Base-by-base conservation (phyloP, 2,888 invertebrate genomes). In the Drosophila melanosoma region DNA sequence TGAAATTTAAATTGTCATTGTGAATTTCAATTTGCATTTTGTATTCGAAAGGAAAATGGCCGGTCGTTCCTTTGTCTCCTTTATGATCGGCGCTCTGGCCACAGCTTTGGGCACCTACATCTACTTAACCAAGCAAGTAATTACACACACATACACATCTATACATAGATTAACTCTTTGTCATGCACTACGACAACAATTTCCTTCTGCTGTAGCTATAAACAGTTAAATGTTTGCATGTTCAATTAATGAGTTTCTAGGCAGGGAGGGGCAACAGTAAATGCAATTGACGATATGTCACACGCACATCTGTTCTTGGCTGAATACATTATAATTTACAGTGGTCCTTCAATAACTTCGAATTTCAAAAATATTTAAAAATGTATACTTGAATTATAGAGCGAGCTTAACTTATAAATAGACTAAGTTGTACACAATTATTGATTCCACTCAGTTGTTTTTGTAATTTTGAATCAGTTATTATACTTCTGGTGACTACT, bases 71-170 rank as follows among this genome's bases (percentile, higher is more conserved):
- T 69, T 92, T 40, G 58, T 85, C 32, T 92, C 93, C 51, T 91
- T 92, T 67, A 53, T 91, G 48, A 54, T 93, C 62, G 92, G 92
- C 68, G 90, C 92, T 29, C 69, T 92, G 70, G 90, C 90, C n/a
- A 84, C 90, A 35, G 92, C 91, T 48, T 58, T 93, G 76, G 92
- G 92, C 72, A 83, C 90, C 12, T 92, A 91, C 84, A 90, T 89
- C 76, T 93, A 91, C 79, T 86, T 89, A 57, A 87, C 87, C 64
- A 81, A 79, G 76, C 92, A 92, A 90, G 92, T 92, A 92, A 92
- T 81, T 92, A 79, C 69, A 53, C 32, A 57, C 57, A 79, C 65
- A 49, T 32, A 11, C 61, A 10, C 58, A 49, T 57, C 20, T 51
- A 8, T 29, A n/a, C 23, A 40, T 2, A n/a, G 11, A n/a, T 45